Conservation (phyloP, 2,113 vertebrate species). For the Prinia subflava region DNA sequence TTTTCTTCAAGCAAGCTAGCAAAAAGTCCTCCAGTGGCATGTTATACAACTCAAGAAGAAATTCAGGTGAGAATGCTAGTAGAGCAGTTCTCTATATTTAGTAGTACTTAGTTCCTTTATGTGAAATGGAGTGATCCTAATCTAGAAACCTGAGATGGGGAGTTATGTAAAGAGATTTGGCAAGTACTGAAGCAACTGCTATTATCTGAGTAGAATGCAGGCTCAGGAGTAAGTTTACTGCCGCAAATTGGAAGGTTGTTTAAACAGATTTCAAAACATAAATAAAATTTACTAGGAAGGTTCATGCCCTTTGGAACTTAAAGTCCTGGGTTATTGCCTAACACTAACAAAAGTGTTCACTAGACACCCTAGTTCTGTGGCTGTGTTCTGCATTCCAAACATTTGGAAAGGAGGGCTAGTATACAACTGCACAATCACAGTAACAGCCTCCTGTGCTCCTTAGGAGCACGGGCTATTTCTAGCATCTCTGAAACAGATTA, state of each 20-base stretch:
- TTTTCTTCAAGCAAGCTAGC: not conserved
- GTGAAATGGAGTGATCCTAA: slow-evolving; percentile 23
- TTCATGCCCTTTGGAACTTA: not conserved
- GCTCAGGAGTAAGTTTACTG: not conserved
- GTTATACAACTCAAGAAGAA: not conserved
- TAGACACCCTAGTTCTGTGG: not conserved
- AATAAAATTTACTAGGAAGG: not conserved
- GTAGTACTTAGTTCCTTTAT: not conserved
- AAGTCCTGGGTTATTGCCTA: not conserved
- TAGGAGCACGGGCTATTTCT: slow-evolving; percentile 17
- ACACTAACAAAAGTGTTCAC: not conserved
- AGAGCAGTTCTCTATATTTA: slow-evolving; percentile 13
- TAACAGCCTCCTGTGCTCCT: not conserved
- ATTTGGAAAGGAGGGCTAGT: not conserved
- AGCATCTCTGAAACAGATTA: slow-evolving; percentile 41
- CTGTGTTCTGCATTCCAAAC: not conserved
- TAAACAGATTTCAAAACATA: not conserved
- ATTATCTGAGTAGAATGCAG: slow-evolving; percentile 9
- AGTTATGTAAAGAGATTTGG: slow-evolving; percentile 50
- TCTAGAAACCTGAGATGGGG: slow-evolving; percentile 61
- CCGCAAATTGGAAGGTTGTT: not conserved
- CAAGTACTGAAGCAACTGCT: slow-evolving; percentile 29
- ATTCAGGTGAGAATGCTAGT: slow-evolving; percentile 24
- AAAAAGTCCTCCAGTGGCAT: not conserved
- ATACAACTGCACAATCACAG: not conserved